Base-by-base conservation (phyloP, 2,113 vertebrate species). In the Phyllostomus discolor region DNA sequence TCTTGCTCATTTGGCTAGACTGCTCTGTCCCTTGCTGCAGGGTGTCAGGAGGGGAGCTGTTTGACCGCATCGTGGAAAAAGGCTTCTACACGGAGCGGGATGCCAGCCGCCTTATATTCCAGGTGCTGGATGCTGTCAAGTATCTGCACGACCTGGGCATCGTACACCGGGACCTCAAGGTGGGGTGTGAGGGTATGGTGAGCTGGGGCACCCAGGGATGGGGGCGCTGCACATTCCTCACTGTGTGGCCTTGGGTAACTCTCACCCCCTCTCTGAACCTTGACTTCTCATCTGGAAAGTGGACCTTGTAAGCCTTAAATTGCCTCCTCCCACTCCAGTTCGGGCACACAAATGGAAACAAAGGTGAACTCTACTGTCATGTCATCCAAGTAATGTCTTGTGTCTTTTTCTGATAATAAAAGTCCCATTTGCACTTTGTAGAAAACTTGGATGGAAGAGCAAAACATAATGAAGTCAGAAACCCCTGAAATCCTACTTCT, bases 51-150 rank as follows among this genome's bases (percentile, higher is more conserved):
- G 99, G 99, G 31, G 99, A 99, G 76, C 99, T 99, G 94, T 99
- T 99, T 4, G 99, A 99, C 97, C 99, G 99, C 95, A 99, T 99
- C 22, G 99, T 99, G 95, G 99, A 99, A 97, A 99, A 99, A 96
- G 99, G 99, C 17, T 99, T 99, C 98, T 99, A 99, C 98, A 99
- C 99, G 0, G 99, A 99, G 98, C 99, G 99, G 82, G 99, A 99
- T 0, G 99, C 99, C 98, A 99, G 99, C 35, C 97, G 99, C 79
- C 99, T 99, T 97, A 99, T 99, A 98, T 99, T 99, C 96, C 99
- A 99, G 99, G 99, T 99, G 97, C 98, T 99, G 2, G 99, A 99
- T 0, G 99, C 99, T 0, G 99, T 99, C 87, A 99, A 99, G 96
- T 99, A 99, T 97, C 99, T 99, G 69, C 99, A 99, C 0, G 99